These are phyloP conservation scores for Copidosoma aretas DNA, from an alignment of 2,888 invertebrate species.

Conservation along the genomic window DNA sequence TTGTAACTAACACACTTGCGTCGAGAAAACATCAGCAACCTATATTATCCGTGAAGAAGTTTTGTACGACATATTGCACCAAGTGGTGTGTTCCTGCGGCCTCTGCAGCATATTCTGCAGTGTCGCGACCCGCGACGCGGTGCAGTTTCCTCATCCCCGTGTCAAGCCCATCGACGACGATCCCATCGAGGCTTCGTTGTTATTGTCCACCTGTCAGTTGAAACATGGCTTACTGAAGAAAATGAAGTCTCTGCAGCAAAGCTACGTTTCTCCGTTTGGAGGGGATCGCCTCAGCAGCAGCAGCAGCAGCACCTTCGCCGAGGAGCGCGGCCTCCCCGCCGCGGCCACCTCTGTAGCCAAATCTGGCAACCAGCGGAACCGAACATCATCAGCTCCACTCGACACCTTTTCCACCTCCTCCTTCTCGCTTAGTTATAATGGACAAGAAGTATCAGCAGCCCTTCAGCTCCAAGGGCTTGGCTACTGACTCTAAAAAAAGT, in stretches of 20 bases:
- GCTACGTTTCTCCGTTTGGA: conserved; percentile 77
- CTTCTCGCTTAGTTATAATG: conserved; percentile 64
- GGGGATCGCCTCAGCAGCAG: conserved; percentile 62
- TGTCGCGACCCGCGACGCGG: conserved; percentile 22
- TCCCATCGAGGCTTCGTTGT: conserved; percentile 35
- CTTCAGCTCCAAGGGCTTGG: conserved; percentile 73
- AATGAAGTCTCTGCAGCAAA: conserved; percentile 77
- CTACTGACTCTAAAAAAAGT: conserved; percentile 78
- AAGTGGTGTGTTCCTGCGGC: too few species aligned
- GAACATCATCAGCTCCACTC: conserved; percentile 43
- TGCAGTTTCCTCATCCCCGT: not conserved
- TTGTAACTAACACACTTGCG: too few species aligned
- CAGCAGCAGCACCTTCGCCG: not conserved
- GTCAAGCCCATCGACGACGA: conserved; percentile 45
- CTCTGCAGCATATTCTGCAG: conserved; percentile 20
- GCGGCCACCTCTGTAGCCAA: not conserved
- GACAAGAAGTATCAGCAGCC: conserved; percentile 77
- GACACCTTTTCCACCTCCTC: not conserved
- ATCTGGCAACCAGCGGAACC: not conserved
- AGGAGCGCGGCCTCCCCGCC: not conserved
- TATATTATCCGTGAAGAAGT: too few species aligned
- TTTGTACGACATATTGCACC: too few species aligned
- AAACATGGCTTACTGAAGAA: conserved; percentile 80
- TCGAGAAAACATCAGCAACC: too few species aligned
- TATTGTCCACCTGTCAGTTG: conserved; percentile 51